Evolutionary conservation across 92 coral and sea anemone genomes (phyloP), one percentile per base, ranked within the genome.

Genomic region (Heteractis magnifica): DNA sequence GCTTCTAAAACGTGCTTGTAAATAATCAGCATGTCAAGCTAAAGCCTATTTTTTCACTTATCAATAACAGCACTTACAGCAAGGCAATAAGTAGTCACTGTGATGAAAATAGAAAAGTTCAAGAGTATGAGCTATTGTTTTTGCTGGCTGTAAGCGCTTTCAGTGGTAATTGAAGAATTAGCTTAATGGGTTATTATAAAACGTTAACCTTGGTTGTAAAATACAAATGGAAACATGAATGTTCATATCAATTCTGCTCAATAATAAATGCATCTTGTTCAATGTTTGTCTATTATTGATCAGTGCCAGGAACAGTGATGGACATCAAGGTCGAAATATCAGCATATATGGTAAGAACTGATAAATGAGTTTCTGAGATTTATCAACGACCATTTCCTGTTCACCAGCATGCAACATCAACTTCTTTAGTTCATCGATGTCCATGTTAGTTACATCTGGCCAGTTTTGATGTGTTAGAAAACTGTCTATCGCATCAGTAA

Each of bases 221-320:
- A 60, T 9, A 60, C 16, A 60, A 60, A 60, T 60, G 19, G 16
- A 60, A 60, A 60, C 68, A 60, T 60, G 68, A 60, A 60, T 16
- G 68, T 14, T 60, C 68, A 60, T 60, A 60, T 60, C 68, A 60
- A 60, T 52, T 60, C 68, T 60, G 68, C 68, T 60, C 68, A 60
- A 60, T 14, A 60, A 60, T 60, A 60, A 60, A 60, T 60, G 68
- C 68, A 60, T 60, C 68, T 60, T 60, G 68, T 60, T 10, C 68
- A 90, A 72, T 92, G 93, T 44, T 78, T 93, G 21, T 79, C 77
- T 75, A 83, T 92, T 23, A 85, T 91, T 79, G 85, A 90, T 65
- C 89, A 87, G 10, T 87, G 96, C 85, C 88, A 92, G 77, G 87
- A 90, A 49, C 87, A 92, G 86, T 90, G 90, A 83, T 88, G 93